Evolutionary conservation across 2,113 vertebrate genomes (phyloP).

Genomic region (Genyomyrus donnyi): DNA sequence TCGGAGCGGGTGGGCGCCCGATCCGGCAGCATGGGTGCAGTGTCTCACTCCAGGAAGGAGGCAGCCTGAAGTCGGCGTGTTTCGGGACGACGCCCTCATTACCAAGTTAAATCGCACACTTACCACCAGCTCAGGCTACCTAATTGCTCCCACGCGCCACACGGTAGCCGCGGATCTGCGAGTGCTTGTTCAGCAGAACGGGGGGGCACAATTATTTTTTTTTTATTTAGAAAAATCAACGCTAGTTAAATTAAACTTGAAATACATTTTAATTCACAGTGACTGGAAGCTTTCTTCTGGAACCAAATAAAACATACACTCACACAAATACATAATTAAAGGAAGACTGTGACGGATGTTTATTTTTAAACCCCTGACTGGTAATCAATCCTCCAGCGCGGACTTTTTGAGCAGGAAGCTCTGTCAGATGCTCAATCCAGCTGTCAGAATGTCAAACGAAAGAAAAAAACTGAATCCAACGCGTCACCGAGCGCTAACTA

Average conservation of each 20-base stretch:
- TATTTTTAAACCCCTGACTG: background rate
- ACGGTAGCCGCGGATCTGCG: background rate
- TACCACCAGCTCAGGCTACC: background rate
- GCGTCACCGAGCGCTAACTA: background rate
- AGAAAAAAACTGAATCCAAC: background rate
- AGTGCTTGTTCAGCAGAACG: background rate
- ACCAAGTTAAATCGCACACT: slow-evolving; percentile 25
- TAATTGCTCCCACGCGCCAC: slow-evolving; percentile 12
- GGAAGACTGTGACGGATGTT: background rate
- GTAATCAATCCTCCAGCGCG: background rate
- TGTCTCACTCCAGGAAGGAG: background rate
- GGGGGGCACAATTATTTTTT: background rate
- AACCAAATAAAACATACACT: background rate
- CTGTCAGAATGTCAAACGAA: background rate
- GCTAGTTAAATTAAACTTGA: background rate
- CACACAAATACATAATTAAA: background rate
- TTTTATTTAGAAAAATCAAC: background rate
- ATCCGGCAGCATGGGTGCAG: background rate
- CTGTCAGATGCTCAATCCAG: background rate
- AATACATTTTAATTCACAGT: slow-evolving; percentile 12
- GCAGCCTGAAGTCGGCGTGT: background rate
- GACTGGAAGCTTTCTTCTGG: background rate
- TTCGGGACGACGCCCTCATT: slow-evolving; percentile 8
- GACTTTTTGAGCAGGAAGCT: background rate
- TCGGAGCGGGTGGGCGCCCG: background rate